A percentile compares a stretch with the other conserved stretches of the same genome.
phyloP scores from a whole-genome alignment of 1,140 invertebrate genomes.

The Hermetia illucens region DNA sequence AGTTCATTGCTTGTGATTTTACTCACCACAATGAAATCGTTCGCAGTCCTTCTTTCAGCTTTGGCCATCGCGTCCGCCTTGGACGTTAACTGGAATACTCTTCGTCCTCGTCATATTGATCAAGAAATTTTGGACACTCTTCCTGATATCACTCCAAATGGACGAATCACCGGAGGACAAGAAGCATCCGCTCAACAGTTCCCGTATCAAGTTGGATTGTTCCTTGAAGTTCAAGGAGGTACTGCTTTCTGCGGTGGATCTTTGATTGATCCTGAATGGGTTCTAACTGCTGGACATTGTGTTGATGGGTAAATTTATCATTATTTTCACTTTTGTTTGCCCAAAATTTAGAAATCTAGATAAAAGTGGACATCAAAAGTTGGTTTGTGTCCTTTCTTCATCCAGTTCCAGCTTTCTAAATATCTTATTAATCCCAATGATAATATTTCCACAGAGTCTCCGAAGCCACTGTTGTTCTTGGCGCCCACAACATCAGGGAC shows the following conservation, averaged over 20 bases:
- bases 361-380: background rate
- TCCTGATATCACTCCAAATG: background rate
- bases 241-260: conserved; percentile 40
- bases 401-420: too few species aligned
- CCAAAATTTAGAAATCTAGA: background rate
- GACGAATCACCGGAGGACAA: conserved; percentile 18
- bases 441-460: background rate
- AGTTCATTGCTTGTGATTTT: too few species aligned
- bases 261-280: conserved; percentile 35
- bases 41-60: background rate
- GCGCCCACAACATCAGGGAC: background rate
- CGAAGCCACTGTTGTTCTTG: background rate
- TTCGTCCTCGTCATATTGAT: background rate
- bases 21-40: too few species aligned
- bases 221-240: conserved; percentile 19
- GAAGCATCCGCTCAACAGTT: conserved; percentile 30
- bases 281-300: conserved; percentile 50
- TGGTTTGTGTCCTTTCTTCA: background rate
- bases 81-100: background rate
- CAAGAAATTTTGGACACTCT: background rate
- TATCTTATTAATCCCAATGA: background rate
- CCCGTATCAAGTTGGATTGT: conserved; percentile 35
- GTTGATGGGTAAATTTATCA: conserved; percentile 24
- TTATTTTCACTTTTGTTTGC: background rate
- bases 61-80: background rate